Base-by-base conservation (phyloP, 2,888 invertebrate species). In the Melipona bicolor region DNA sequence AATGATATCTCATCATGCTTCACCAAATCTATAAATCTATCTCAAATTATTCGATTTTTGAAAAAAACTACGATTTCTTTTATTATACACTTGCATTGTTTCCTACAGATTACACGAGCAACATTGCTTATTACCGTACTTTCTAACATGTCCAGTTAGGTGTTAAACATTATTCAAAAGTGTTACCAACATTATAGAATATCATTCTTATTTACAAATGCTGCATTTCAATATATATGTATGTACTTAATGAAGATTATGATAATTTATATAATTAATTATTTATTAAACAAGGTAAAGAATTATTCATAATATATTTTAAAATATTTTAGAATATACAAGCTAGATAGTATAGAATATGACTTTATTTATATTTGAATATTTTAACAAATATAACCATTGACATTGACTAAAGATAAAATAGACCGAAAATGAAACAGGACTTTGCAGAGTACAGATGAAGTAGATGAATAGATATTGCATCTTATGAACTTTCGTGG, bases 131-230 rank as follows among this genome's bases (percentile, higher is more conserved):
- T 74, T 54, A 65, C 74, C 83, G 27, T 21, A 73, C 54, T 15
- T 65, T 69, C 19, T 24, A 3, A 64, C 49, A 32, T 56, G 50
- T 71, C 61, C 13, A 24, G 27, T 72, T 59, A 61, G 59, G 17
- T 54, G 49, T 43, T 49, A 65, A 77, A 84, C 65, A 71, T 71
- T 80, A 67, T 87, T 87, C 65, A 81, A 87, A 87, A 85, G 36
- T 79, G 73, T 79, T 77, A n/a, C 87, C 87, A 87, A 87, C 80
- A 52, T 77, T 19, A 56, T n/a, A 24, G 17, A 24, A 19, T 13
- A 0, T 13, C 59, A 59, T 24, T 19, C 19, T 59, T 21, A 24
- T 71, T 69, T 52, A 69, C 15, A 13, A 21, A 11, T 27, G 5
- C 21, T n/a, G 56, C 24, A n/a, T 59, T n/a, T n/a, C n/a, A 59